Evolutionary conservation across 2,113 vertebrate genomes (phyloP).

Genomic region (Theropithecus gelada): DNA sequence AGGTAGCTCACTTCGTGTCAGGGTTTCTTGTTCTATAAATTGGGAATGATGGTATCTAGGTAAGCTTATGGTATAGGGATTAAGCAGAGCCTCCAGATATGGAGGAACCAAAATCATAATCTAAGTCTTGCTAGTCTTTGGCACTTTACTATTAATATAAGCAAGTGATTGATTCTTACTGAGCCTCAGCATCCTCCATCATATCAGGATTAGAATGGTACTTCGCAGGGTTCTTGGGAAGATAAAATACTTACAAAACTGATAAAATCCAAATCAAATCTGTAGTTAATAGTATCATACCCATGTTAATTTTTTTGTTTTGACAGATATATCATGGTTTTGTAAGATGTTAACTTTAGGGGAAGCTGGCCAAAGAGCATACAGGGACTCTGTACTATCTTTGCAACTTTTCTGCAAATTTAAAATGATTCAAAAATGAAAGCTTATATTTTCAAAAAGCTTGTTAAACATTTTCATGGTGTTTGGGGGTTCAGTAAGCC

Average conservation of each 20-base stretch:
- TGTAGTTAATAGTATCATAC: not conserved
- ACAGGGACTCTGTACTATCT: not conserved
- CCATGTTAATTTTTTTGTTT: not conserved
- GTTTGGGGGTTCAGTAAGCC: not conserved
- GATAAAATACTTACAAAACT: not conserved
- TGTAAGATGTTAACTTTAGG: not conserved
- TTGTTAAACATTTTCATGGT: not conserved
- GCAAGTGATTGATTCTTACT: not conserved
- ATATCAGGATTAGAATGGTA: rapidly evolving
- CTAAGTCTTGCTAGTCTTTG: not conserved
- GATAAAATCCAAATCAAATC: not conserved
- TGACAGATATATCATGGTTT: not conserved
- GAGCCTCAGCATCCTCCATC: no score
- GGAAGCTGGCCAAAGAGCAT: not conserved
- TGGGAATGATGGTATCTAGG: not conserved
- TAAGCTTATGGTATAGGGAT: not conserved
- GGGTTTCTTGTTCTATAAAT: not conserved
- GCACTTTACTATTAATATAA: not conserved
- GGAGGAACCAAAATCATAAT: not conserved
- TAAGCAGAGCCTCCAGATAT: not conserved
- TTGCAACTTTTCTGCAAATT: not conserved
- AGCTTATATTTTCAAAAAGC: not conserved
- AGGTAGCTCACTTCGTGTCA: not conserved
- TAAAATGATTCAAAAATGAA: not conserved
- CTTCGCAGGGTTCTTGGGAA: not conserved